Base-by-base conservation (phyloP, 30 jellyfish, hydroid and myxozoan species). In the Pelagia noctiluca region DNA sequence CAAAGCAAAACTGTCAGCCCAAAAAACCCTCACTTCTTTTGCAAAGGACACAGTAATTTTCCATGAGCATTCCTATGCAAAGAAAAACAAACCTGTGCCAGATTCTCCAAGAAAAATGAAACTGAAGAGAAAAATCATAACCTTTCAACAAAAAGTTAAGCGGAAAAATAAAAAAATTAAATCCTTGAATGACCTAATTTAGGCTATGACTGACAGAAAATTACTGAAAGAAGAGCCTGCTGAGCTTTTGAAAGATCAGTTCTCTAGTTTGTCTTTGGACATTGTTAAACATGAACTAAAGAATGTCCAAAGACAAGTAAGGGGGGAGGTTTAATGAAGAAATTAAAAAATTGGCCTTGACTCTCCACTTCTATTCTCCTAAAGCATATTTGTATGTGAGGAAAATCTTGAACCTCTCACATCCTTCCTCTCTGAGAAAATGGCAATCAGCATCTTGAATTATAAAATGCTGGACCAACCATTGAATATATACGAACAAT, bases 371-470 rank as follows among this genome's bases (percentile, higher is more conserved):
- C 19, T 63, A 63, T 48, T 63, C 53, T 25, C 76, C 37, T 18
- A 63, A 63, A 63, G 76, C 76, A 2, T 63, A 63, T 34, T 21
- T 34, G 25, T 63, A 4, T 19, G 16, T 24, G 57, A 29, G 33
- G 38, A 63, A 16, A 23, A 30, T 63, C 16, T 63, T 21, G 26
- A 7, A 29, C 25, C 76, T 23, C 33, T 48, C 76, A 19, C 76
- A 63, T 63, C 76, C 25, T 19, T 63, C 76, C 16, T 63, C 76
- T 19, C 16, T 63, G 31, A 63, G 76, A 63, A 63, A 63, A 42
- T 63, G 76, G 76, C 25, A 19, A 63, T 63, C 76, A 24, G n/a
- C n/a, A n/a, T n/a, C n/a, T n/a, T n/a, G 74, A 61, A 48, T 75
- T 75, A 21, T 63, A n/a, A 35, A 54, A 3, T 37, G 54, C 63